Evolutionary conservation across 64 coral and sea anemone species (phyloP).

Genomic region (Stichodactyla mertensii): DNA sequence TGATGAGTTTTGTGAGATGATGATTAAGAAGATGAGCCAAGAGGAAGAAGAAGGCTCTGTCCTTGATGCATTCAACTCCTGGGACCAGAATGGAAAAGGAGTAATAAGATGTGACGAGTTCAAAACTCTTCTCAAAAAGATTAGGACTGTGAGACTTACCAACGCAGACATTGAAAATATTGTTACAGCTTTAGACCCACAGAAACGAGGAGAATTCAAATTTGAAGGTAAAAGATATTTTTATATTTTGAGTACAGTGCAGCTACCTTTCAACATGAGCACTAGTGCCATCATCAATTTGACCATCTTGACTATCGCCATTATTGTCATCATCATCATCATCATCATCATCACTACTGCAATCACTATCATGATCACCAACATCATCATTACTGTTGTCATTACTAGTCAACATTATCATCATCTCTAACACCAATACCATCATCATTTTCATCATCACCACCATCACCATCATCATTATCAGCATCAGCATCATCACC

Average conservation of each 20-base stretch:
- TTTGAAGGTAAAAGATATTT: slow-evolving; percentile 24
- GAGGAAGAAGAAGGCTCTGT: slow-evolving; percentile 41
- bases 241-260: background rate
- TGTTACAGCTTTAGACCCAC: slow-evolving; percentile 18
- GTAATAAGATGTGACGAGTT: slow-evolving; percentile 39
- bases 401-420: no score
- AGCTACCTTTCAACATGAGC: no score
- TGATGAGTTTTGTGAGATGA: slow-evolving; percentile 63
- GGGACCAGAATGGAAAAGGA: slow-evolving; percentile 41
- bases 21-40: slow-evolving; percentile 55
- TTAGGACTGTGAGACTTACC: slow-evolving; percentile 15
- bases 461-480: no score
- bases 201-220: slow-evolving; percentile 39
- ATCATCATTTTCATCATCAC: no score
- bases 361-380: no score
- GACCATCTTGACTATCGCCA: no score
- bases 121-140: slow-evolving; percentile 26
- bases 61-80: slow-evolving; percentile 50
- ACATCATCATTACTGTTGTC: no score
- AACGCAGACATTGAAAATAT: slow-evolving; percentile 49
- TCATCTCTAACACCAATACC: no score
- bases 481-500: no score
- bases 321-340: no score
- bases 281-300: background rate
- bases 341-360: no score